phyloP scores from a whole-genome alignment of 2,888 invertebrate genomes.

The Resseliella maxima region DNA sequence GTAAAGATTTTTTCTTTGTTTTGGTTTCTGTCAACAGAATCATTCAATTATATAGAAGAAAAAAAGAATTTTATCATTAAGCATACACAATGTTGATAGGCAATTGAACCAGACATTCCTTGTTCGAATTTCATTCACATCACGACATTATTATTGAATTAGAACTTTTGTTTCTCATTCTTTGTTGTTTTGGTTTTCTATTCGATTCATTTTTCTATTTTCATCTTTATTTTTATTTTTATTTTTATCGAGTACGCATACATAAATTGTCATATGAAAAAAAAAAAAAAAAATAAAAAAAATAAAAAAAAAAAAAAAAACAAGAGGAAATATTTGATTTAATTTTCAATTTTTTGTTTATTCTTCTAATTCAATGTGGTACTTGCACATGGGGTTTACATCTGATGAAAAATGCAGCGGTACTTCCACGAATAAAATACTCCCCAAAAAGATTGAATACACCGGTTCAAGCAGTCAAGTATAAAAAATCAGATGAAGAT shows the following conservation, averaged over 20 bases:
- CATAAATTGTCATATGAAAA: not conserved
- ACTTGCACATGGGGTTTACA: not conserved
- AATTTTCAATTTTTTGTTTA: slow-evolving; percentile 3
- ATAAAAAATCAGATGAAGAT: not conserved
- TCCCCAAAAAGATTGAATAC: slow-evolving; percentile 12
- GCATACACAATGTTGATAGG: slow-evolving; percentile 16
- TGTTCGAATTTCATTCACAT: slow-evolving; percentile 1
- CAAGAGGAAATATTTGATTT: not conserved
- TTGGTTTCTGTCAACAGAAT: not conserved
- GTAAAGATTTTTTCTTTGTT: not conserved
- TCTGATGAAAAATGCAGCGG: not conserved
- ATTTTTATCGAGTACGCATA: not conserved
- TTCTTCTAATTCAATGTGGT: not conserved
- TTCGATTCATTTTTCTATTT: not conserved
- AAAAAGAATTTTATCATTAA: not conserved
- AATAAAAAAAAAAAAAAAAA: too few species aligned
- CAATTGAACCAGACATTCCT: slow-evolving; percentile 23
- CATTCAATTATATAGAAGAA: slow-evolving; percentile 28
- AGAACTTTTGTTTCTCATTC: not conserved
- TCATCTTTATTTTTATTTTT: not conserved
- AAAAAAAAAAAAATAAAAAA: not conserved
- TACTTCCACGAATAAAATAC: not conserved
- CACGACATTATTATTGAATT: slow-evolving; percentile 10
- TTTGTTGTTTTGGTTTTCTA: not conserved
- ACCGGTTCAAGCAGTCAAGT: not conserved